Base-by-base conservation (phyloP, 2,113 vertebrate genomes). In the Shinisaurus crocodilurus region DNA sequence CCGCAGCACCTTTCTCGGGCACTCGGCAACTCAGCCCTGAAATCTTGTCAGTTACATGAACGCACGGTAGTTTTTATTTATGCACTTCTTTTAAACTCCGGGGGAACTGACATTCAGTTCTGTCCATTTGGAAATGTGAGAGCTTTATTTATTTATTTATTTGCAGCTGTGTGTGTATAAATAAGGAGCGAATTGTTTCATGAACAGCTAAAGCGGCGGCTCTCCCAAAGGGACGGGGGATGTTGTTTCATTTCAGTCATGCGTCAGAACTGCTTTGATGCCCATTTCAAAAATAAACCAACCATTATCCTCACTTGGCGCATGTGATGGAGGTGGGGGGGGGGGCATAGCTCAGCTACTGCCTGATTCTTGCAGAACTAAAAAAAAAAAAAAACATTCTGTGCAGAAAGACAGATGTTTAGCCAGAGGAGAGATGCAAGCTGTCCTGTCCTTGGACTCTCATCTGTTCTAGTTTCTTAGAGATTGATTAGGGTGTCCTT, bases 1-100 rank as follows among this genome's bases (percentile, higher is more conserved):
- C 90, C 5, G 92, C 93, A 88, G 15, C 43, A 90, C 76, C 88
- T 95, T 85, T 94, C 92, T 90, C 76, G 8, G 65, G 90, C 54
- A 86, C 90, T 54, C 85, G 48, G 25, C 91, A n/a, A 91, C 92
- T 95, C 91, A 88, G 87, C 45, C 83, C 91, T 79, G 86, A 86
- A 91, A 91, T 93, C 94, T 3, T 90, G 18, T 91, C 89, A 0
- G 88, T 92, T 85, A 83, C 85, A 18, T 90, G 92, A 25, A 0
- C 0, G 77, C 80, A 15, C 6, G 65, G 37, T 63, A 34, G 82
- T 23, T 54, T 12, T 40, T n/a, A 25, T 88, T 16, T 15, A 9
- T 67, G 60, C 69, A 23, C 88, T 0, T 57, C 75, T 0, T 91
- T 94, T 6, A 12, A 34, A 15, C 0, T 0, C 2, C 0, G 67